Percentiles rank a stretch among this genome's conserved stretches.
These are phyloP conservation scores for Catharus ustulatus DNA, from an alignment of 2,797 vertebrate genomes.

Conservation along the genomic window DNA sequence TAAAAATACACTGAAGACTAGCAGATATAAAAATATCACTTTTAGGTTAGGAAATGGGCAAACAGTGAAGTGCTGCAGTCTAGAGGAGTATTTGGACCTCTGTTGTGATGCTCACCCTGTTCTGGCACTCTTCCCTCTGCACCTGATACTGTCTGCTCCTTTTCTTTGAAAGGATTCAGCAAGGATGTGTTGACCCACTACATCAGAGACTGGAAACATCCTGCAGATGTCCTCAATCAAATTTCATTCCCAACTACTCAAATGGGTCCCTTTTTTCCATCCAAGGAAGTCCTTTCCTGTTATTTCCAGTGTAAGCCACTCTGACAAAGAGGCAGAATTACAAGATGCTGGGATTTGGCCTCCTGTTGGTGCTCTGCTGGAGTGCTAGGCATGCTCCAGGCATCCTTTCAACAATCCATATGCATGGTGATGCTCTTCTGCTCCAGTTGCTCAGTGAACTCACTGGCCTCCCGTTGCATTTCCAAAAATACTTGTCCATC, in stretches of 20 bases:
- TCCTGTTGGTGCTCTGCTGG: background rate
- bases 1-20: background rate
- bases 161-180: background rate
- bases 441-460: background rate
- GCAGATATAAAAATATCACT: background rate
- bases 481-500: background rate
- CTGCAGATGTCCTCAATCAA: background rate
- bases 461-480: background rate
- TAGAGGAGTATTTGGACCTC: background rate
- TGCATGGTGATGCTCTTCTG: background rate
- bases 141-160: background rate
- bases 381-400: background rate
- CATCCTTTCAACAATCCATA: background rate
- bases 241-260: background rate
- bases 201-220: background rate
- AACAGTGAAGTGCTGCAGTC: background rate
- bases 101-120: background rate
- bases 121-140: background rate
- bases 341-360: background rate
- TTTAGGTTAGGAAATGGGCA: background rate
- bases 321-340: background rate
- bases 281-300: background rate
- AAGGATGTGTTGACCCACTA: rapidly evolving
- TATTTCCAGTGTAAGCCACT: background rate
- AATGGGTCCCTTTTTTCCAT: background rate